These are phyloP conservation scores for Gulo gulo DNA, from an alignment of 2,113 vertebrate genomes.

Conservation along the genomic window DNA sequence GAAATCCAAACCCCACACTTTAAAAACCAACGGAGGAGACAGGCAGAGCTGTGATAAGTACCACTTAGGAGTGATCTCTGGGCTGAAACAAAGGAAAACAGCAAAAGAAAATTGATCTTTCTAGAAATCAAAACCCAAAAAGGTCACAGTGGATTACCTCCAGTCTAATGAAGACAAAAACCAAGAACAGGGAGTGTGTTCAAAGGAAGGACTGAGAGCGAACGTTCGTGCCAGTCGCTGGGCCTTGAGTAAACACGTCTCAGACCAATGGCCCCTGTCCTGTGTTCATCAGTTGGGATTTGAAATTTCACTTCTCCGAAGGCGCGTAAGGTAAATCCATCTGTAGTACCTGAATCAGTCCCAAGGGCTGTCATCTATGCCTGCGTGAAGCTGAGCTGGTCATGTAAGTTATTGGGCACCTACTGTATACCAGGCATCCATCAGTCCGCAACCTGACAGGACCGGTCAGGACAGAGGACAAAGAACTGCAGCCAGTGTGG, in stretches of 20 bases:
- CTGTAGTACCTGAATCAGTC: background rate
- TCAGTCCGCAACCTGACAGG: accelerated
- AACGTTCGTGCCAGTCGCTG: accelerated
- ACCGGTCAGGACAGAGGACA: accelerated
- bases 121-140: background rate
- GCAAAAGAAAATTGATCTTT: background rate
- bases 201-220: background rate
- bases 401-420: background rate
- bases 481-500: accelerated
- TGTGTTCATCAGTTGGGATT: background rate
- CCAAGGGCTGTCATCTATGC: accelerated
- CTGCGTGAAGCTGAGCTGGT: background rate
- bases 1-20: background rate
- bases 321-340: background rate
- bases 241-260: background rate
- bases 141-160: background rate
- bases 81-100: background rate
- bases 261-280: background rate
- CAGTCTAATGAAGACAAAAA: background rate
- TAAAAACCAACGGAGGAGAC: background rate
- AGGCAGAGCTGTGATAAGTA: background rate
- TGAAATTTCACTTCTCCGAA: background rate
- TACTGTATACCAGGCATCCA: no score
- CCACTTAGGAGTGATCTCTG: background rate
- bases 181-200: background rate